Conservation (phyloP, 2,113 vertebrate genomes). For the Cyprinodon variegatus region DNA sequence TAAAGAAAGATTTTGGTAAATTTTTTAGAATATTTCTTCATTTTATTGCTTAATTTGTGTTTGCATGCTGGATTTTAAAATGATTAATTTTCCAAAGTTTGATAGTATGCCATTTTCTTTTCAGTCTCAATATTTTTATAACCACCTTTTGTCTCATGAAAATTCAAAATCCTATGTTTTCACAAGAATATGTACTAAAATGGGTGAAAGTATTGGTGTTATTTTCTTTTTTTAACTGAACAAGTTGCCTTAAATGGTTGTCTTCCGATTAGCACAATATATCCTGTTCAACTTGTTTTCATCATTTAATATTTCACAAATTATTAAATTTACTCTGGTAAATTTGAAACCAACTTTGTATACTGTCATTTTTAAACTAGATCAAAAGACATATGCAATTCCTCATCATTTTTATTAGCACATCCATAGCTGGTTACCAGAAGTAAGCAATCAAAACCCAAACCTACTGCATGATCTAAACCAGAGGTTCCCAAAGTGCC, state of each 20-base stretch:
- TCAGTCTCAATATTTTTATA: slow-evolving; percentile 21
- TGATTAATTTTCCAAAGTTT: slow-evolving; percentile 12
- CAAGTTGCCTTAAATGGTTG: slow-evolving; percentile 11
- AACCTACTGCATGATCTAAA: not conserved
- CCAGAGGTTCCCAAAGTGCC: too few relatives aligned
- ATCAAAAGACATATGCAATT: not conserved
- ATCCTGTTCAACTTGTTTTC: slow-evolving; percentile 29
- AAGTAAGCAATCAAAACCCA: not conserved
- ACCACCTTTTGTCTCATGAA: slow-evolving; percentile 13
- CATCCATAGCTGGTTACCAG: not conserved
- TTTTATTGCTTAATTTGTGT: slow-evolving; percentile 10
- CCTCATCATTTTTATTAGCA: not conserved
- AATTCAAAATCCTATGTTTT: slow-evolving; percentile 15
- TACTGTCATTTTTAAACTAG: not conserved
- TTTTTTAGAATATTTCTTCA: not conserved
- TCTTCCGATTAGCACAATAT: slow-evolving; percentile 5
- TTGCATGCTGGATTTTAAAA: slow-evolving; percentile 17
- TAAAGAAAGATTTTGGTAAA: slow-evolving; percentile 4
- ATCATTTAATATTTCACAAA: slow-evolving; percentile 56
- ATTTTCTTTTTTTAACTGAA: slow-evolving; percentile 1
- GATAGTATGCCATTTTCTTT: not conserved
- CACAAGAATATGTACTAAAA: not conserved
- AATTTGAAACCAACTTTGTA: slow-evolving; percentile 2
- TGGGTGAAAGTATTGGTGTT: slow-evolving; percentile 1
- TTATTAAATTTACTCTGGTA: slow-evolving; percentile 9